phyloP scores from a whole-genome alignment of 2,113 vertebrate species.

The Lasiurus cinereus region DNA sequence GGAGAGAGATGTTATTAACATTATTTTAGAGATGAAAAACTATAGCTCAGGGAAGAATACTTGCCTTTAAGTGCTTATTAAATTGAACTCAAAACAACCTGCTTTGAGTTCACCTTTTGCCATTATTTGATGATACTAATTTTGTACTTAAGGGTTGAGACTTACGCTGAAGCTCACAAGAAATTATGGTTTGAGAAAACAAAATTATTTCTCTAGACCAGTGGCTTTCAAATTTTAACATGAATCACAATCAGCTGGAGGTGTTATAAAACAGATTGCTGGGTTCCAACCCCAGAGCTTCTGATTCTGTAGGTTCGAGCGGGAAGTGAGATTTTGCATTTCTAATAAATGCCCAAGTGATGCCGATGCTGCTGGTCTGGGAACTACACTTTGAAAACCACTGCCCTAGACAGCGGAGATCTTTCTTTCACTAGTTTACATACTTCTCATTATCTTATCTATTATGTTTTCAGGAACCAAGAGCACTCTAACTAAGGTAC shows the following conservation, averaged over 20 bases:
- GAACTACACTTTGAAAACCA: background rate
- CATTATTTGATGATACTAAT: slow-evolving; percentile 27
- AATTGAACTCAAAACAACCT: slow-evolving; percentile 40
- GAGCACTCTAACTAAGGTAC: background rate
- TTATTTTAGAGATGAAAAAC: slow-evolving; percentile 50
- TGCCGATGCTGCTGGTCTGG: background rate
- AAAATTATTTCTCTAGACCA: slow-evolving; percentile 51
- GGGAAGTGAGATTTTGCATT: background rate
- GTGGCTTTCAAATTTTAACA: slow-evolving; percentile 46
- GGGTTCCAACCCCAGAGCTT: background rate
- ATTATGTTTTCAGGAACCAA: background rate
- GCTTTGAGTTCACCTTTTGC: slow-evolving; percentile 12
- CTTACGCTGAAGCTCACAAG: background rate
- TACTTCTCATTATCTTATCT: background rate
- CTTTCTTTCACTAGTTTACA: background rate
- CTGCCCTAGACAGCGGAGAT: background rate
- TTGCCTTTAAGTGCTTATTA: slow-evolving; percentile 52
- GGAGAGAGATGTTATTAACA: slow-evolving; percentile 36
- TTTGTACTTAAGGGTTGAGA: slow-evolving; percentile 48
- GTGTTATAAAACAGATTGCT: slow-evolving; percentile 22
- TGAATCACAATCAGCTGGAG: background rate
- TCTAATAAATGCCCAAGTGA: slow-evolving; percentile 24
- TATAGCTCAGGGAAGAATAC: slow-evolving; percentile 9
- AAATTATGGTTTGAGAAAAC: slow-evolving; percentile 38
- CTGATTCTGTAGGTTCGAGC: background rate